Evolutionary conservation across 2,888 invertebrate species (phyloP).

Genomic region (Hypolimnas misippus): DNA sequence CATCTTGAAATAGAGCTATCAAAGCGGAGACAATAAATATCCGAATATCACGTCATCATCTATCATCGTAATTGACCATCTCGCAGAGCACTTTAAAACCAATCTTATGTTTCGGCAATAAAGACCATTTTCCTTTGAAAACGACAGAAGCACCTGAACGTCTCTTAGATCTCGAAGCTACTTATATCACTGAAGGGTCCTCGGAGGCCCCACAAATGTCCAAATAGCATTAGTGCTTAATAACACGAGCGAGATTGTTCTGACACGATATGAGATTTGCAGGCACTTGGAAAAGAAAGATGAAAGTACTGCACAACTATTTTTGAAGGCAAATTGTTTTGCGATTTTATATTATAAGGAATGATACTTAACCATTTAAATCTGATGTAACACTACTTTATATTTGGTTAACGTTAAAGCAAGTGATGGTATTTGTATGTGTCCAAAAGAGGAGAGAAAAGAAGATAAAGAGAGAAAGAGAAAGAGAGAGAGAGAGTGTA

Average conservation of each 20-base stretch:
- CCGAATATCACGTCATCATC: slow-evolving; percentile 26
- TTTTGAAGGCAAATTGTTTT: neutral
- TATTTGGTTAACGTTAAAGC: neutral
- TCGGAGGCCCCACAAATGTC: slow-evolving; percentile 41
- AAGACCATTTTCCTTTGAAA: neutral
- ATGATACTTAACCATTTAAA: neutral
- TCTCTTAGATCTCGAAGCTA: slow-evolving; percentile 27
- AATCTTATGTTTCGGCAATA: neutral
- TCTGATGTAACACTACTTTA: neutral
- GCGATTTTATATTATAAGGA: neutral
- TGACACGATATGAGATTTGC: slow-evolving; percentile 64
- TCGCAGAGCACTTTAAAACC: neutral
- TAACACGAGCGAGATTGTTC: slow-evolving; percentile 73
- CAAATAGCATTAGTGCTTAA: slow-evolving; percentile 68
- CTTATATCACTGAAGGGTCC: slow-evolving; percentile 36
- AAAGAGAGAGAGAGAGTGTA: no score
- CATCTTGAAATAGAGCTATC: slow-evolving; percentile 2
- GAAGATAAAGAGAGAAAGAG: no score
- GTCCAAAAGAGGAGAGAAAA: no score
- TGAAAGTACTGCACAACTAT: neutral
- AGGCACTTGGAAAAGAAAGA: slow-evolving; percentile 32
- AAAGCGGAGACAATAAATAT: slow-evolving; percentile 33
- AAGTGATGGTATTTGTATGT: no score
- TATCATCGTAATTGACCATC: slow-evolving; percentile 29
- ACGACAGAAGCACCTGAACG: slow-evolving; percentile 22